Percentiles rank a stretch among this genome's conserved stretches.
Evolutionary conservation across 2,797 vertebrate genomes (phyloP).

Genomic region (Cygnus olor): DNA sequence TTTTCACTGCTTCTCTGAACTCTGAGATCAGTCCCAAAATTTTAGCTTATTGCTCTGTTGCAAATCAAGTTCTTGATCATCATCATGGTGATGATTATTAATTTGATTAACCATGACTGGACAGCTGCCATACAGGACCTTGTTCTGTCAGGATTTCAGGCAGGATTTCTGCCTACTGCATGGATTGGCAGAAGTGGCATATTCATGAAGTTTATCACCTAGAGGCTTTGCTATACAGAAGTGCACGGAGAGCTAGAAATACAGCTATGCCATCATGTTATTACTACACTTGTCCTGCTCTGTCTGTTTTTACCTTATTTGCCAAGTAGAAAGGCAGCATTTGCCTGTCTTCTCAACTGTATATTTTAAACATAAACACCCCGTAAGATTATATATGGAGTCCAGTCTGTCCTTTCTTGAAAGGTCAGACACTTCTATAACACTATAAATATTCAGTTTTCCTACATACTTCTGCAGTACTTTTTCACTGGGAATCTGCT

Average conservation of each 20-base stretch:
- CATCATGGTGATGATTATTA: background rate
- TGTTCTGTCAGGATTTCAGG: background rate
- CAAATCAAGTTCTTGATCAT: background rate
- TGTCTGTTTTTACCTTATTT: background rate
- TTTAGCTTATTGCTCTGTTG: background rate
- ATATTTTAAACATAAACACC: background rate
- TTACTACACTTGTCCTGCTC: background rate
- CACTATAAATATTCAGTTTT: background rate
- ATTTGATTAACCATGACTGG: background rate
- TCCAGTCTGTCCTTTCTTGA: background rate
- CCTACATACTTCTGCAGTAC: background rate
- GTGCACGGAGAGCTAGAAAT: background rate
- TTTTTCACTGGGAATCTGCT: background rate
- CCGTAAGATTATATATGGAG: background rate
- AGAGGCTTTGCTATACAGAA: background rate
- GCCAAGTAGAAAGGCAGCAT: background rate
- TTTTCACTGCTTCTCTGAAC: background rate
- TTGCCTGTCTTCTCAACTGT: background rate
- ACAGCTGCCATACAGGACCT: background rate
- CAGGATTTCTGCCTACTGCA: background rate
- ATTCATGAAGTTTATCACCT: background rate
- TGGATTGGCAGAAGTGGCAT: background rate
- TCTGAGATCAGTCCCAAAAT: background rate
- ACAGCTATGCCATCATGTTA: background rate
- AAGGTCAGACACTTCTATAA: background rate